phyloP scores from a whole-genome alignment of 1,140 invertebrate genomes.

The Sarcophaga bullata region DNA sequence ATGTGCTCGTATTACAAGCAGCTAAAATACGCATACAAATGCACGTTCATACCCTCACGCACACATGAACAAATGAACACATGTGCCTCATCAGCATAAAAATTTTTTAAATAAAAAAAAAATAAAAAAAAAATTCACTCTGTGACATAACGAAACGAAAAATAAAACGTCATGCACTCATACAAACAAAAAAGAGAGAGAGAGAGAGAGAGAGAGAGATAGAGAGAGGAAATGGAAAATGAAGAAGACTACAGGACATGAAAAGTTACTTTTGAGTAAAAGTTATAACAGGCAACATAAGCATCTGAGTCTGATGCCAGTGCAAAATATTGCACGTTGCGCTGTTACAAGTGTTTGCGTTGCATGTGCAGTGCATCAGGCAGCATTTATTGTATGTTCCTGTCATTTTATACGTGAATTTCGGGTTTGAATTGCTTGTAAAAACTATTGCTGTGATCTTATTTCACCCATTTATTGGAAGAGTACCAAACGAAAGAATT shows the following conservation, averaged over 20 bases:
- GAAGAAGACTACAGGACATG: not conserved
- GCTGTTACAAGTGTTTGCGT: too few species aligned
- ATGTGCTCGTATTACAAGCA: not conserved
- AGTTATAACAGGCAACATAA: conserved; percentile 7
- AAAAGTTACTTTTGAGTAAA: conserved; percentile 19
- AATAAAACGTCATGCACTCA: not conserved
- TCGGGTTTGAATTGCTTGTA: too few species aligned
- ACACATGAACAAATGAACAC: not conserved
- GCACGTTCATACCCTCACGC: not conserved
- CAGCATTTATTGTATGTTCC: not conserved
- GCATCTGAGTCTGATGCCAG: not conserved
- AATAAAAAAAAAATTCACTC: not conserved
- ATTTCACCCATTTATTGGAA: too few species aligned
- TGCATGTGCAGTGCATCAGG: not conserved
- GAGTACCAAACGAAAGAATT: too few species aligned
- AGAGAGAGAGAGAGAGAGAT: too few species aligned
- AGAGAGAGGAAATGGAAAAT: not conserved
- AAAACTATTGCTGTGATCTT: too few species aligned
- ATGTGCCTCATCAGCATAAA: conserved; percentile 8
- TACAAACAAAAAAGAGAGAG: not conserved
- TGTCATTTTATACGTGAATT: not conserved
- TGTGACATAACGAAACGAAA: not conserved
- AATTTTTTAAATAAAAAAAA: not conserved
- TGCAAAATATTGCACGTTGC: not conserved
- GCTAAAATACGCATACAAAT: not conserved